phyloP scores from a whole-genome alignment of 2,797 vertebrate species.

The Fringilla coelebs region DNA sequence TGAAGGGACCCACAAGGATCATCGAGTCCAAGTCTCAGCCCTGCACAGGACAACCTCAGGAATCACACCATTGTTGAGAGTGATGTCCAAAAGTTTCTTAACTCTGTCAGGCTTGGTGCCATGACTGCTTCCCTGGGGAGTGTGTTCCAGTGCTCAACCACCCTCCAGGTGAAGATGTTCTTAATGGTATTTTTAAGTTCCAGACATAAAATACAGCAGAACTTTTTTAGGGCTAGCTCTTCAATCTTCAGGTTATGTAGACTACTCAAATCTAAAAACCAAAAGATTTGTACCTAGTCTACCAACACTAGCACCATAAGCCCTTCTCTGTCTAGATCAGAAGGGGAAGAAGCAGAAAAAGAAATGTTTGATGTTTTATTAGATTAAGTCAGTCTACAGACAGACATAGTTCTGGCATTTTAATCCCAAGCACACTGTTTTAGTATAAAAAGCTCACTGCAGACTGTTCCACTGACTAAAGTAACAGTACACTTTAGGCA shows the following conservation, averaged over 20 bases:
- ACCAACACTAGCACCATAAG: not conserved
- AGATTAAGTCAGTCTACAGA: not conserved
- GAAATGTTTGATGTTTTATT: not conserved
- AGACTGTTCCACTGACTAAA: not conserved
- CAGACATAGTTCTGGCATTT: not conserved
- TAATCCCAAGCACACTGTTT: not conserved
- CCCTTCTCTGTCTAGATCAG: not conserved
- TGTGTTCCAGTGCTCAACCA: not conserved
- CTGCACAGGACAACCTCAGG: not conserved
- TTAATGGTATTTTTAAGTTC: not conserved
- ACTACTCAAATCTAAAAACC: not conserved
- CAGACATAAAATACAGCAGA: not conserved
- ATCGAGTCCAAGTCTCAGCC: accelerated
- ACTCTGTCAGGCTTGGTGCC: not conserved
- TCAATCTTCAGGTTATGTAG: not conserved
- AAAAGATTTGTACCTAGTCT: not conserved
- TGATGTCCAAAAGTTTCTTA: not conserved
- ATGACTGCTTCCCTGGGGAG: not conserved
- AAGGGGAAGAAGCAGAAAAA: not conserved
- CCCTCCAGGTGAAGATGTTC: not conserved
- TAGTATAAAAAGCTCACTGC: not conserved
- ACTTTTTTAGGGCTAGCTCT: not conserved
- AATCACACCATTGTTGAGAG: not conserved
- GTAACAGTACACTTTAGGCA: not conserved
- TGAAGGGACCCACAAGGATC: not conserved